Conservation (phyloP, 2,888 invertebrate genomes). For the Orthonevra nobilis region DNA sequence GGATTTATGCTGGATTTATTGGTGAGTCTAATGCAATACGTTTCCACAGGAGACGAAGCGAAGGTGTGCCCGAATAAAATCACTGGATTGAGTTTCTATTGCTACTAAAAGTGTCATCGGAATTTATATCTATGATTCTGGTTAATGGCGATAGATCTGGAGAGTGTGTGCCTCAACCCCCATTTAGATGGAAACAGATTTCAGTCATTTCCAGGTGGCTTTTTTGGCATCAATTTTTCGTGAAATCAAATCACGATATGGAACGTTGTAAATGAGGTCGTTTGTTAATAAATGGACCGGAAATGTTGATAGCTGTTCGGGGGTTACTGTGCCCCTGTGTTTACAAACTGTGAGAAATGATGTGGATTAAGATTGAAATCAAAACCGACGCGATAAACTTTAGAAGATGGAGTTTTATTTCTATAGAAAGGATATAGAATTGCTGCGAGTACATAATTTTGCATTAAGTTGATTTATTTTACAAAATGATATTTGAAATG, state of each 20-base stretch:
- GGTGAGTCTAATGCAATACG: slow-evolving; percentile 63
- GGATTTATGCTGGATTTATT: slow-evolving; percentile 64
- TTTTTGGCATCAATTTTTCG: slow-evolving; percentile 55
- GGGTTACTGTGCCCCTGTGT: not conserved
- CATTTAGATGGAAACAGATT: slow-evolving; percentile 46
- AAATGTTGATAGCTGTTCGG: slow-evolving; percentile 54
- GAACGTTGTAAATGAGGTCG: slow-evolving; percentile 58
- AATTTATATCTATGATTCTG: slow-evolving; percentile 66
- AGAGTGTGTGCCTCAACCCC: not conserved
- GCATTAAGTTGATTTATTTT: no score
- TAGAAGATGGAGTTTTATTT: not conserved
- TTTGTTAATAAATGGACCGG: slow-evolving; percentile 61
- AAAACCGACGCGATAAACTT: not conserved
- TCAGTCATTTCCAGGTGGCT: slow-evolving; percentile 65
- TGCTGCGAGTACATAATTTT: no score
- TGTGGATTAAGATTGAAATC: slow-evolving; percentile 1
- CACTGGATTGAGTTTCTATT: slow-evolving; percentile 63
- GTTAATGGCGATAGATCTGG: slow-evolving; percentile 47
- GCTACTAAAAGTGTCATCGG: slow-evolving; percentile 67
- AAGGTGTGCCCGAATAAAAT: no score
- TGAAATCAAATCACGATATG: slow-evolving; percentile 60
- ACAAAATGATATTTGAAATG: no score
- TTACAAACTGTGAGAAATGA: slow-evolving; percentile 21
- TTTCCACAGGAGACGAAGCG: no score
- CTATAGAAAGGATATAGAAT: no score